Conservation (phyloP, 2,113 vertebrate species). For the Oryzias curvinotus region DNA sequence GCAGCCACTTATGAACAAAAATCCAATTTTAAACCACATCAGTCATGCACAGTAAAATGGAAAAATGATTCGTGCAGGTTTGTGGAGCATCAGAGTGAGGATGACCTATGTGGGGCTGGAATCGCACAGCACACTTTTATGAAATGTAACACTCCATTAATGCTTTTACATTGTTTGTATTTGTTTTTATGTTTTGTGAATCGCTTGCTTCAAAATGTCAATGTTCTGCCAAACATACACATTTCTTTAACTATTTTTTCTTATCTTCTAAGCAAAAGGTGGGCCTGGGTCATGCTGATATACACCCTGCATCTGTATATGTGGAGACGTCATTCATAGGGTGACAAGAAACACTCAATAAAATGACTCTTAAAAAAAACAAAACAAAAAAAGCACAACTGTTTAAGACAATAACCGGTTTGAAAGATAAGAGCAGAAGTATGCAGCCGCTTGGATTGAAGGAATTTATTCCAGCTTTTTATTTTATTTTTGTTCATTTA, state of each 20-base stretch:
- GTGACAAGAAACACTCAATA: conserved; percentile 2
- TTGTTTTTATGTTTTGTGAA: conserved; percentile 52
- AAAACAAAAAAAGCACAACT: background rate
- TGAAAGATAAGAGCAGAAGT: background rate
- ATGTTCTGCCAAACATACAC: conserved; percentile 43
- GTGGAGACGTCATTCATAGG: conserved; percentile 51
- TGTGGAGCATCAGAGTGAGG: conserved; percentile 37
- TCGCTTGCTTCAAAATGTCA: conserved; percentile 74
- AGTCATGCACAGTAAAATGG: conserved; percentile 34
- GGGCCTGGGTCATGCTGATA: conserved; percentile 23
- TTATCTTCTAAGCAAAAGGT: conserved; percentile 3
- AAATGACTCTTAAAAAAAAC: conserved; percentile 5
- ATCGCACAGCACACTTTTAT: conserved; percentile 41
- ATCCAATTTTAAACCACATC: conserved; percentile 24
- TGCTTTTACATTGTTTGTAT: background rate
- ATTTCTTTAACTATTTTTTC: background rate
- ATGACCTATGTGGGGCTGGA: conserved; percentile 34
- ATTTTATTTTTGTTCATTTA: too few relatives aligned
- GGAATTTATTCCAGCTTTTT: too few relatives aligned
- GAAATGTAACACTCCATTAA: conserved; percentile 58
- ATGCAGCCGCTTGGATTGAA: too few relatives aligned
- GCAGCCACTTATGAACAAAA: conserved; percentile 35
- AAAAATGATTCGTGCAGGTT: conserved; percentile 45
- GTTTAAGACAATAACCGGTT: conserved; percentile 2
- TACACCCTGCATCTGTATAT: conserved; percentile 29